Evolutionary conservation across 2,888 invertebrate species (phyloP), one percentile per base, ranked within the genome.

Genomic region (Epistrophe eligans): DNA sequence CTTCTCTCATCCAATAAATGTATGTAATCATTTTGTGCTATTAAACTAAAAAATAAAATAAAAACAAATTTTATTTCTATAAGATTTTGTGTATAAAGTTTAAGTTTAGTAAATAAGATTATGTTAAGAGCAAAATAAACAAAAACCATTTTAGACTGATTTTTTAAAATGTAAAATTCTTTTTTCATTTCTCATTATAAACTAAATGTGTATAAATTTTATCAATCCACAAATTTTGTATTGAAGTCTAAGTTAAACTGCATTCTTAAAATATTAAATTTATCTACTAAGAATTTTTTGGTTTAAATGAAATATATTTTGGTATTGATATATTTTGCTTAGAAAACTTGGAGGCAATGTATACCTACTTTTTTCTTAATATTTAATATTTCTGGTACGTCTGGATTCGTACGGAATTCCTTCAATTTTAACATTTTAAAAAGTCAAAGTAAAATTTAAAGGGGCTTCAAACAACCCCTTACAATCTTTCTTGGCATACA

Each of bases 71-170:
- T 58, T 40, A 70, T 73, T 52, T 71, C 28, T 48, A 64, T 71
- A 45, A 70, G 45, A 62, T 64, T 81, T 57, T 19, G 52, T 77
- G 64, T 77, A 67, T 85, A 81, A 77, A 66, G 64, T 11, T 64
- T 79, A 85, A 73, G 81, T 85, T 80, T 70, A 84, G 79, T n/a
- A 28, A 45, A 58, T 79, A 84, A 79, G 74, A 58, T 66, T 55
- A 50, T 17, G 62, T 40, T 85, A 87, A 81, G 77, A 45, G 38
- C 57, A 70, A 64, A 77, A 60, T 60, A 38, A 73, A 45, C n/a
- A 28, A 38, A 79, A 66, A 58, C 35, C 70, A 81, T 85, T 85
- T 81, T 85, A 85, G 85, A 85, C 85, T 85, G 85, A 85, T 85
- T 85, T 85, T 80, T 77, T 83, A 71, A 81, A 77, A 74, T 85